Conservation (phyloP, 2,797 vertebrate species). For the Oceanodroma leucorhoa region DNA sequence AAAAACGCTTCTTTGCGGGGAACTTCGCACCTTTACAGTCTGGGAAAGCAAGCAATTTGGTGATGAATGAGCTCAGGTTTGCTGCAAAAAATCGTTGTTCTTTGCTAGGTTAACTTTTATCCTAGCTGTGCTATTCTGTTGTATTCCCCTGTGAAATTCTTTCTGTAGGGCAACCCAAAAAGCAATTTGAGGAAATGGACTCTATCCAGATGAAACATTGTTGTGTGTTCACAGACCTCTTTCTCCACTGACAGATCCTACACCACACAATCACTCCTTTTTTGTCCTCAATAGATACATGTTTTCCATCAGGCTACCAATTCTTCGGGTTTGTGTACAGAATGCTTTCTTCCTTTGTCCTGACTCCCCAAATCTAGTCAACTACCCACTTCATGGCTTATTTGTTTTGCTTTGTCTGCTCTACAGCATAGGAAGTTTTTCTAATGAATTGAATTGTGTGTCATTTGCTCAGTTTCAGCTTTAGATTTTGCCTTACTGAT, state of each 20-base stretch:
- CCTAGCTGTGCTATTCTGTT: neutral
- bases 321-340: neutral
- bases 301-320: neutral
- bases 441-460: neutral
- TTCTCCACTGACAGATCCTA: neutral
- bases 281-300: neutral
- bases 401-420: neutral
- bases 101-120: neutral
- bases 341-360: neutral
- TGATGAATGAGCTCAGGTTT: neutral
- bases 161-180: neutral
- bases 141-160: neutral
- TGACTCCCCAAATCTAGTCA: neutral
- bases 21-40: neutral
- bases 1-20: neutral
- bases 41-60: neutral
- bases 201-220: neutral
- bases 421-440: neutral
- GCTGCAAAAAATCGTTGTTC: neutral
- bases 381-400: neutral
- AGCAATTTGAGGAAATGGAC: neutral
- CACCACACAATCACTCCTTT: neutral
- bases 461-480: neutral
- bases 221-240: neutral
- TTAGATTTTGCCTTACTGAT: neutral